Base-by-base conservation (phyloP, 2,888 invertebrate species). In the Cheilosia pagana region DNA sequence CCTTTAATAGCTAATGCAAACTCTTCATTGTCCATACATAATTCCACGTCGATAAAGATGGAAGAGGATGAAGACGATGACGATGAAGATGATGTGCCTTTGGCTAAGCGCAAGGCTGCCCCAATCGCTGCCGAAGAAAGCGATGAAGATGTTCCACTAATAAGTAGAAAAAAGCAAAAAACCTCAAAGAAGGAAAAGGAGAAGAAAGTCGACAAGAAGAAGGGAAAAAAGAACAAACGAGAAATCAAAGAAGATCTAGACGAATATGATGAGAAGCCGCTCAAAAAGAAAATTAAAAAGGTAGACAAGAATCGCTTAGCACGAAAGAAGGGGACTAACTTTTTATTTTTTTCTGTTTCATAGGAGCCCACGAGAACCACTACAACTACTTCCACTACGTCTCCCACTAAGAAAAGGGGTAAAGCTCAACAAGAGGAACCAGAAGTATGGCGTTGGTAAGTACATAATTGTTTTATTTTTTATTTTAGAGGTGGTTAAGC, bases 361-460 rank as follows among this genome's bases (percentile, higher is more conserved):
- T 23, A 81, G 81, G 74, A 79, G 12, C 55, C 88, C 83, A 31
- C 50, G 43, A 87, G 86, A 50, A 31, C 21, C 10, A 31, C 45
- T 19, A 23, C 23, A 0, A 31, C 45, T 19, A 23, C 23, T 1
- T 2, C 57, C 3, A 39, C 50, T 50, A 57, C 50, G 89, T 92
- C 88, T 92, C 94, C 95, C 57, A 94, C 94, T 50, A 95, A 95
- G 6, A 94, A 90, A 55, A 90, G 94, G 71, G 96, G 95, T 91
- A 96, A 96, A 90, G 96, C 95, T 87, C 97, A 97, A 68, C 53
- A 85, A 16, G 96, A 96, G 87, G 94, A 95, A 87, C 94, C 94
- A 88, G 96, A 97, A 92, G 97, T 97, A 75, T 97, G 97, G 97
- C 96, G 97, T 94, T 97, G 97, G 97, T 97, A 92, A 93, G 94